phyloP scores from a whole-genome alignment of 2,797 vertebrate species.

The Leptatherina wallacei region DNA sequence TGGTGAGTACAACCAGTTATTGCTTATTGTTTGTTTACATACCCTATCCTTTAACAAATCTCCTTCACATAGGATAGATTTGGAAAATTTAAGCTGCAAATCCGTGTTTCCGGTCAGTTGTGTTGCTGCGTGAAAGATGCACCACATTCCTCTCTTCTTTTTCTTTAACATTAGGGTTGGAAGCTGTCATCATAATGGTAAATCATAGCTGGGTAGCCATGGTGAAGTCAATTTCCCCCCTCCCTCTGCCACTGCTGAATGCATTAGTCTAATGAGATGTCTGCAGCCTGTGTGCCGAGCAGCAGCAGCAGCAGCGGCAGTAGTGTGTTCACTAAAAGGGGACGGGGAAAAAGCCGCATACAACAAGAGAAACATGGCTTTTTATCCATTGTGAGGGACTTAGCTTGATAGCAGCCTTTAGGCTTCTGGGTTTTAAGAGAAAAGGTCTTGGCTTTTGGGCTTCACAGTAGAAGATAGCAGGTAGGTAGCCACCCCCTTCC shows the following conservation, averaged over 20 bases:
- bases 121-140: slow-evolving; percentile 22
- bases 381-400: slow-evolving; percentile 77
- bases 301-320: slow-evolving; percentile 53
- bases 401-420: slow-evolving; percentile 64
- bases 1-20: slow-evolving; percentile 85
- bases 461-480: slow-evolving; percentile 70
- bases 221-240: slow-evolving; percentile 89
- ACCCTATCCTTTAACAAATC: slow-evolving; percentile 70
- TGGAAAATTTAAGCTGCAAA: slow-evolving; percentile 1
- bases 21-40: slow-evolving; percentile 90
- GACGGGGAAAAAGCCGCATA: slow-evolving; percentile 72
- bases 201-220: slow-evolving; percentile 95
- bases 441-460: slow-evolving; percentile 61
- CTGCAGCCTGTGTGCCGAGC: slow-evolving; percentile 86
- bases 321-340: slow-evolving; percentile 59
- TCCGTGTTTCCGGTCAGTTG: slow-evolving; percentile 2
- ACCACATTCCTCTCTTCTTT: slow-evolving; percentile 11
- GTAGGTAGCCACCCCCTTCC: slow-evolving; percentile 55
- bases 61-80: slow-evolving; percentile 15
- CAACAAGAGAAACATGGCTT: slow-evolving; percentile 83
- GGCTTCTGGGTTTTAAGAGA: slow-evolving; percentile 56
- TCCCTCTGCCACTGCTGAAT: slow-evolving; percentile 90
- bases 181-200: slow-evolving; percentile 94
- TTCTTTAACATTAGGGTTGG: slow-evolving; percentile 78
- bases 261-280: slow-evolving; percentile 98